These are phyloP conservation scores for Ranitomeya variabilis DNA, from an alignment of 2,113 vertebrate genomes.

Conservation along the genomic window DNA sequence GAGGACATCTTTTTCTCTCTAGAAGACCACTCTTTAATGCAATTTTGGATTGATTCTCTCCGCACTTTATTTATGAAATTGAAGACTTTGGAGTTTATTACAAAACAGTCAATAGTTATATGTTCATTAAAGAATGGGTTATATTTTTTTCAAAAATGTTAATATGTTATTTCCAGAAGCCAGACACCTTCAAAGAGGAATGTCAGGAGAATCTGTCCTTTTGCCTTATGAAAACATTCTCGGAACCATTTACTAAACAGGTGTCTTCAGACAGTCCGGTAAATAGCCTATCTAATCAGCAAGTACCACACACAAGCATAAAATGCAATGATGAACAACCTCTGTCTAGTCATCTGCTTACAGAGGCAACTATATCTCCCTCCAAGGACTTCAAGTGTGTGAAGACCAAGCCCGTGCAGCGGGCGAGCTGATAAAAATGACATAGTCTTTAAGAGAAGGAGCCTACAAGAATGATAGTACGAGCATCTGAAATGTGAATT, in stretches of 20 bases:
- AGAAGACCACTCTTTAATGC: not conserved
- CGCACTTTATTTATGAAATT: not conserved
- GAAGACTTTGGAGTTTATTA: not conserved
- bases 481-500: slow-evolving; percentile 48
- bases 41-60: not conserved
- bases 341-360: slow-evolving; percentile 46
- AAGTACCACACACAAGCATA: slow-evolving; percentile 29
- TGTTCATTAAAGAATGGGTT: not conserved
- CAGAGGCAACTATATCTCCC: slow-evolving; percentile 50
- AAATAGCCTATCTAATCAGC: slow-evolving; percentile 45
- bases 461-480: slow-evolving; percentile 40
- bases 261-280: slow-evolving; percentile 4
- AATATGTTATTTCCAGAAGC: not conserved
- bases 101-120: not conserved
- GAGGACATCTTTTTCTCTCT: too few species aligned
- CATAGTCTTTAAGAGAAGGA: slow-evolving; percentile 11
- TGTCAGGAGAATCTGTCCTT: slow-evolving; percentile 33
- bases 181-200: not conserved
- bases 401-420: slow-evolving; percentile 42
- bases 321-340: slow-evolving; percentile 45
- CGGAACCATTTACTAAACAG: slow-evolving; percentile 33
- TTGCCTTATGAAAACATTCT: slow-evolving; percentile 35
- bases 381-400: slow-evolving; percentile 30
- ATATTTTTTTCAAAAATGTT: not conserved
- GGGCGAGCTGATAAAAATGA: slow-evolving; percentile 31